phyloP scores from a whole-genome alignment of 2,888 invertebrate genomes.

The Salticus scenicus region DNA sequence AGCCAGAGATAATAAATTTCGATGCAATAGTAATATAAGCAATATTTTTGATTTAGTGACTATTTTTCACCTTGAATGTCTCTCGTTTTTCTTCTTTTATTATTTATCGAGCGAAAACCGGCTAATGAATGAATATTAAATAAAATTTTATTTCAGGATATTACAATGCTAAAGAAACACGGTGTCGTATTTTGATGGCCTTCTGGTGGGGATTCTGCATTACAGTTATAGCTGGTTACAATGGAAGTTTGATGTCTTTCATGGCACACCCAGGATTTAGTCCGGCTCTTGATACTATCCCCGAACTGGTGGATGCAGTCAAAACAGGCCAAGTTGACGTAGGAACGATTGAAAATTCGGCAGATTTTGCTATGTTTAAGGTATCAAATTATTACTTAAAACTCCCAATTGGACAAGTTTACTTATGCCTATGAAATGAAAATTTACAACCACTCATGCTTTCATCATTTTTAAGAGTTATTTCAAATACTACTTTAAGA shows the following conservation, averaged over 20 bases:
- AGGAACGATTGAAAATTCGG: conserved; percentile 62
- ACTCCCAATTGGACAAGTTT: too few species aligned
- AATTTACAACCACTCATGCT: background rate
- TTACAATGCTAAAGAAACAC: conserved; percentile 21
- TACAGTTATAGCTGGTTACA: conserved; percentile 57
- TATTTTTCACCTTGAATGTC: too few species aligned
- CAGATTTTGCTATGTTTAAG: conserved; percentile 58
- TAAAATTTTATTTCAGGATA: conserved; percentile 43
- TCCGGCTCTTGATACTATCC: conserved; percentile 51
- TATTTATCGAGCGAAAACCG: too few species aligned
- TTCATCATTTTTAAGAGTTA: background rate
- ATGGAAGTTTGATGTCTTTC: conserved; percentile 62
- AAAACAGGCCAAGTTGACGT: conserved; percentile 18
- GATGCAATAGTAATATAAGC: too few species aligned
- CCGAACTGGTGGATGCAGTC: conserved; percentile 50
- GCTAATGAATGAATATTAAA: too few species aligned
- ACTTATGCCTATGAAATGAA: background rate
- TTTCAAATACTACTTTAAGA: background rate
- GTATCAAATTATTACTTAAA: conserved; percentile 30
- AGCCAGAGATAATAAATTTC: too few species aligned
- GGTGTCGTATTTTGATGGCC: conserved; percentile 47
- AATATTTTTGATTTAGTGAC: too few species aligned
- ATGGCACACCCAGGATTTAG: conserved; percentile 59
- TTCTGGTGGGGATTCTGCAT: conserved; percentile 62
- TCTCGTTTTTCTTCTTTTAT: too few species aligned